These are phyloP conservation scores for Melitaea athalia DNA, from an alignment of 2,888 invertebrate genomes.

Conservation along the genomic window DNA sequence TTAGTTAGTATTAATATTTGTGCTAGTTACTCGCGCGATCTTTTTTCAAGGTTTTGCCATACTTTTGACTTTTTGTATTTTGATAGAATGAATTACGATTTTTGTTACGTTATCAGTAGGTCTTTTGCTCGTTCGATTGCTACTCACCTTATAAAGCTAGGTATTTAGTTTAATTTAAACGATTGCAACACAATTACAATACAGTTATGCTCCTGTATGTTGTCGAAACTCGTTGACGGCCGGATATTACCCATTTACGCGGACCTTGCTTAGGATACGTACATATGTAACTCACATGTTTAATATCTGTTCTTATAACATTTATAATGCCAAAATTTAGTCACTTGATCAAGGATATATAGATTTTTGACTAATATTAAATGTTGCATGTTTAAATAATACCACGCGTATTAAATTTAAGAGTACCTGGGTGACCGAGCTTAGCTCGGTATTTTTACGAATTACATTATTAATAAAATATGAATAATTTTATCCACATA, in stretches of 20 bases:
- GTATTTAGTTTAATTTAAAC: neutral
- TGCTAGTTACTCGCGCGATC: constrained; percentile 46
- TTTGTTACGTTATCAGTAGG: too few relatives aligned
- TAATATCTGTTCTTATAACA: neutral
- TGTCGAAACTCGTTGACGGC: constrained; percentile 30
- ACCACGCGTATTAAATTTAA: neutral
- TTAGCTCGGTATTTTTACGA: too few relatives aligned
- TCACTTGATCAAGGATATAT: neutral
- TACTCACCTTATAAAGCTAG: neutral
- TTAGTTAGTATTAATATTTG: constrained; percentile 39
- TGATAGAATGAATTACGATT: neutral
- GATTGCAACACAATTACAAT: neutral
- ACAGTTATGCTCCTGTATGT: neutral
- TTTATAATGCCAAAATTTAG: neutral
- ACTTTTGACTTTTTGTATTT: constrained; percentile 13
- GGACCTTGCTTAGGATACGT: constrained; percentile 8
- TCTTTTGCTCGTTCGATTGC: too few relatives aligned
- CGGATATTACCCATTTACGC: constrained; percentile 34
- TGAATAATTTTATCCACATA: too few relatives aligned
- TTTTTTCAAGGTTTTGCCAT: constrained; percentile 39
- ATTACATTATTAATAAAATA: too few relatives aligned
- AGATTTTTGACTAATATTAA: neutral
- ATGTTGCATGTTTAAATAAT: neutral
- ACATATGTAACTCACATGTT: constrained; percentile 12
- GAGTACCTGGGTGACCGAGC: too few relatives aligned